phyloP scores from a whole-genome alignment of 2,888 invertebrate species.

The Drosophila monieri region DNA sequence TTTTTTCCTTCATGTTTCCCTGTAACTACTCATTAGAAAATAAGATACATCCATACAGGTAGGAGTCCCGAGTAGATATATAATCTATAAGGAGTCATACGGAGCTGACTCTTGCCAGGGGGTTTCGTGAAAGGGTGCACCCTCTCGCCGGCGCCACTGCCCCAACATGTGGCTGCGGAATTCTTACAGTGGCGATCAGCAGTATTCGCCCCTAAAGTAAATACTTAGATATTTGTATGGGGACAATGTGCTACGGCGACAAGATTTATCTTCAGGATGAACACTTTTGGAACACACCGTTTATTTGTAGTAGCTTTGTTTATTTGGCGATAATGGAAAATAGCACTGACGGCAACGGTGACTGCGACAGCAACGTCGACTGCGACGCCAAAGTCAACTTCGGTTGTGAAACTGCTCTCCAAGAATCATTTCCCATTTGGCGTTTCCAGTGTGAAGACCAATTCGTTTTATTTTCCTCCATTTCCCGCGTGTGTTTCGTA shows the following conservation, averaged over 20 bases:
- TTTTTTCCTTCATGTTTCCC: background rate
- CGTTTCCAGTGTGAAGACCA: conserved; percentile 84
- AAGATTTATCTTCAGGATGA: background rate
- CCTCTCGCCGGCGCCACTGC: background rate
- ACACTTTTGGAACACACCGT: background rate
- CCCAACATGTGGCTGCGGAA: background rate
- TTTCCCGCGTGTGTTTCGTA: conserved; percentile 10
- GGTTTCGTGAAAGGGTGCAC: background rate
- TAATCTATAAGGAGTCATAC: background rate
- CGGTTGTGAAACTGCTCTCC: conserved; percentile 27
- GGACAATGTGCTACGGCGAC: background rate
- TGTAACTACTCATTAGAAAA: background rate
- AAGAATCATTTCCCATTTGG: conserved; percentile 69
- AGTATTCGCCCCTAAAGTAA: background rate
- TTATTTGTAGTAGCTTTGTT: conserved; percentile 6
- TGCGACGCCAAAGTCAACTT: conserved; percentile 24
- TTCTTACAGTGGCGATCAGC: background rate
- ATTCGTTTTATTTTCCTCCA: conserved; percentile 31
- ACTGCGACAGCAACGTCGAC: conserved; percentile 13
- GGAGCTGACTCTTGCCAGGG: too few species aligned
- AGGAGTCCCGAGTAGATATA: background rate
- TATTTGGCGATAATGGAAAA: conserved; percentile 11
- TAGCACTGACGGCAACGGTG: background rate
- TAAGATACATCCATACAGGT: background rate
- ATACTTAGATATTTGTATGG: background rate